Evolutionary conservation across 2,113 vertebrate species (phyloP).

Genomic region (Notothenia coriiceps): DNA sequence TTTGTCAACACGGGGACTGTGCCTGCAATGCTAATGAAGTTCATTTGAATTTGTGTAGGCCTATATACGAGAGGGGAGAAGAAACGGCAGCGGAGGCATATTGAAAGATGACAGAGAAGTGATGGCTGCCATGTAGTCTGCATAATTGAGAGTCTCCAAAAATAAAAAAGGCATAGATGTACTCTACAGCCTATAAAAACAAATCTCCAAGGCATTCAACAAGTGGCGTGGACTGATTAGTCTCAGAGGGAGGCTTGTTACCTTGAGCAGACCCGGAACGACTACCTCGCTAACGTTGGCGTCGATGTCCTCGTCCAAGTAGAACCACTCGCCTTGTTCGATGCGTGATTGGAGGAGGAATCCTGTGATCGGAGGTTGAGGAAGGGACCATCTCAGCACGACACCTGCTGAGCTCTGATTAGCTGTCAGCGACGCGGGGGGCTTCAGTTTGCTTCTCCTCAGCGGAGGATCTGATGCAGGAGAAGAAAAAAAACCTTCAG

Average conservation of each 20-base stretch:
- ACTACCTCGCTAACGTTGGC: slow-evolving; percentile 86
- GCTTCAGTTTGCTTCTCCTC: slow-evolving; percentile 77
- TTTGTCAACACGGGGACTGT: slow-evolving; percentile 76
- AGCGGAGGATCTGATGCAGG: slow-evolving; percentile 78
- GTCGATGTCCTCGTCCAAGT: slow-evolving; percentile 87
- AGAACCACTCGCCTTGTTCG: slow-evolving; percentile 87
- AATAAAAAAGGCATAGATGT: slow-evolving; percentile 31
- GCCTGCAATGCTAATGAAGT: slow-evolving; percentile 80
- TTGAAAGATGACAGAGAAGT: slow-evolving; percentile 57
- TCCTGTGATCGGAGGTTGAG: slow-evolving; percentile 81
- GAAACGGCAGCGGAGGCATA: slow-evolving; percentile 32
- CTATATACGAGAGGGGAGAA: slow-evolving; percentile 27
- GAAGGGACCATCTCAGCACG: slow-evolving; percentile 88
- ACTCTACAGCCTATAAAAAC: slow-evolving; percentile 24
- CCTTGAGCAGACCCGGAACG: slow-evolving; percentile 92
- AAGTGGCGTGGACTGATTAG: slow-evolving; percentile 47
- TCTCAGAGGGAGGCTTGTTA: slow-evolving; percentile 70
- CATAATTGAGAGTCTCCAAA: slow-evolving; percentile 44
- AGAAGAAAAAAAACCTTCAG: slow-evolving; percentile 47
- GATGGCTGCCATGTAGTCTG: slow-evolving; percentile 50
- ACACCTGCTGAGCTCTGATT: slow-evolving; percentile 87
- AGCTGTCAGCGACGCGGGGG: slow-evolving; percentile 86
- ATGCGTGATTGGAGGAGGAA: slow-evolving; percentile 90
- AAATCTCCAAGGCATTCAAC: slow-evolving; percentile 46
- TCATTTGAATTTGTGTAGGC: slow-evolving; percentile 78